Conservation (phyloP, 2,797 vertebrate genomes). For the Gorsachius magnificus region DNA sequence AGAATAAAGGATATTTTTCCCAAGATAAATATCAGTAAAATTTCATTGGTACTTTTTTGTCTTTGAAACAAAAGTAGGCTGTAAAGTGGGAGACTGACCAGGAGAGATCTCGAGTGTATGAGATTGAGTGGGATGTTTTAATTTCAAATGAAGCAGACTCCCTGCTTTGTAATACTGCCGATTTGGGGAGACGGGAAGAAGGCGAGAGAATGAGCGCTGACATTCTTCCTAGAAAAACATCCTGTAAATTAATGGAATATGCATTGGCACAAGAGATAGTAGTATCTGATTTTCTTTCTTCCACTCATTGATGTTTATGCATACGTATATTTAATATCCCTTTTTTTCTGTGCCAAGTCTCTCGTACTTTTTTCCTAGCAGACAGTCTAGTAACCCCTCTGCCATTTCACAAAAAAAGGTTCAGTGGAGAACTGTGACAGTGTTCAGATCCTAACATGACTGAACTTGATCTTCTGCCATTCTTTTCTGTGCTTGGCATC, state of each 20-base stretch:
- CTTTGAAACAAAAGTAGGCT: background rate
- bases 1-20: background rate
- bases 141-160: background rate
- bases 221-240: background rate
- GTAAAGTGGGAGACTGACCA: background rate
- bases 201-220: rapidly evolving
- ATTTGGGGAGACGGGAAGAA: background rate
- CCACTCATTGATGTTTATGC: background rate
- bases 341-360: background rate
- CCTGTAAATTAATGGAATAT: background rate
- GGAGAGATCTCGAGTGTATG: background rate
- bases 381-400: background rate
- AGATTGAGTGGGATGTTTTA: background rate
- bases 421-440: background rate
- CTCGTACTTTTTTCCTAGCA: background rate
- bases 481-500: background rate
- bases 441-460: no score
- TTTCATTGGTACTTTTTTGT: background rate
- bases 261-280: background rate
- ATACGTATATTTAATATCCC: background rate
- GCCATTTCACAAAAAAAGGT: background rate
- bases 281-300: background rate
- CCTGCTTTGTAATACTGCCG: background rate
- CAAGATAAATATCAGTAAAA: background rate
- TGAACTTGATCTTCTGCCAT: background rate